Evolutionary conservation across 2,113 vertebrate genomes (phyloP).

Genomic region (Peromyscus maniculatus): DNA sequence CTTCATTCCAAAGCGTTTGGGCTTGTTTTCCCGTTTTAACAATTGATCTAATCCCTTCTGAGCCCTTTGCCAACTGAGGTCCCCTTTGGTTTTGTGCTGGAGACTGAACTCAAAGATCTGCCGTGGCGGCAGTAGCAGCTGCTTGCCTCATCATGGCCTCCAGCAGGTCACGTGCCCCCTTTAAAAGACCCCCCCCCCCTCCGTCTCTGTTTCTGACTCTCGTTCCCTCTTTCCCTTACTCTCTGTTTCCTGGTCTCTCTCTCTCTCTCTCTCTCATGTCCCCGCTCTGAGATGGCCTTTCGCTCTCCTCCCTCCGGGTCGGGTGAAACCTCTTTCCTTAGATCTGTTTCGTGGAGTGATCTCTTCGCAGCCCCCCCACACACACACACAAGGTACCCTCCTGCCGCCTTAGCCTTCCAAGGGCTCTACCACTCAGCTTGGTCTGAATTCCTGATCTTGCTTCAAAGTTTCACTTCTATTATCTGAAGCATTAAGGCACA

Average conservation of each 20-base stretch:
- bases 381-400: no score
- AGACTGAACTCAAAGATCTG: no score
- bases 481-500: background rate
- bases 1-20: constrained; percentile 33
- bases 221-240: no score
- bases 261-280: background rate
- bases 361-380: background rate
- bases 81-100: background rate
- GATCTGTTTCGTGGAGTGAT: background rate
- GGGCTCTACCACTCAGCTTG: background rate
- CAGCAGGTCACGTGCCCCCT: background rate
- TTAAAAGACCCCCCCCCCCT: background rate
- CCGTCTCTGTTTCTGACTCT: no score
- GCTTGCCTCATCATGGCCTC: background rate
- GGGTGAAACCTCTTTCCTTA: background rate
- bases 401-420: background rate
- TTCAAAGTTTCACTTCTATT: background rate
- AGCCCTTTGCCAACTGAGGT: background rate
- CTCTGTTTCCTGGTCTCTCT: no score
- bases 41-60: background rate
- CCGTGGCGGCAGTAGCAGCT: background rate
- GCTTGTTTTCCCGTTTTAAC: background rate
- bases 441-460: background rate
- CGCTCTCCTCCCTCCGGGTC: no score
- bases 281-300: background rate